phyloP scores from a whole-genome alignment of 2,113 vertebrate genomes.

The Pagrus major region DNA sequence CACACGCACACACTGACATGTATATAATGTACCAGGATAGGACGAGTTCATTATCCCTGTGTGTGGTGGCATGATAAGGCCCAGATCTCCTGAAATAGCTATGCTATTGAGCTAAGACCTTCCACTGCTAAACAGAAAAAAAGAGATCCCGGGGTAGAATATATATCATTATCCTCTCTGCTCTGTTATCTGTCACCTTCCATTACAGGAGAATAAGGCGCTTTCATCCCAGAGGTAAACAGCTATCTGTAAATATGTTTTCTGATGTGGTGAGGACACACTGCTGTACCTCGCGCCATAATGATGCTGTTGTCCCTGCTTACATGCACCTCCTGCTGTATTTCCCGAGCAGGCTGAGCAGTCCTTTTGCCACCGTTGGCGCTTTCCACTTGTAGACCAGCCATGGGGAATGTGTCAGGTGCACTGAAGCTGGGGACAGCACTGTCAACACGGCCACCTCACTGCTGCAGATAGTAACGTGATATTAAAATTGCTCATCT shows the following conservation, averaged over 20 bases:
- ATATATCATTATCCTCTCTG: slow-evolving; percentile 55
- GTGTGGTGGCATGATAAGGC: slow-evolving; percentile 70
- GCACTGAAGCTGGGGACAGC: slow-evolving; percentile 31
- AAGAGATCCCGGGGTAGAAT: slow-evolving; percentile 36
- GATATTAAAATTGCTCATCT: slow-evolving; percentile 38
- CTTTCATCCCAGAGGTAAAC: slow-evolving; percentile 52
- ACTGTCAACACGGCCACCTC: slow-evolving; percentile 33
- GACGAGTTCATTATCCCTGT: slow-evolving; percentile 75
- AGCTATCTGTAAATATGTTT: slow-evolving; percentile 57
- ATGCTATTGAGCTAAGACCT: slow-evolving; percentile 59
- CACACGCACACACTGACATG: slow-evolving; percentile 42
- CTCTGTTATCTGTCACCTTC: slow-evolving; percentile 66
- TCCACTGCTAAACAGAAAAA: slow-evolving; percentile 36
- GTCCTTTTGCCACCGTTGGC: slow-evolving; percentile 24
- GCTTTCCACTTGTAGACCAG: slow-evolving; percentile 26
- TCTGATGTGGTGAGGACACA: slow-evolving; percentile 38
- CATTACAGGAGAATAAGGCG: slow-evolving; percentile 51
- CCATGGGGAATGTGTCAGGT: slow-evolving; percentile 41
- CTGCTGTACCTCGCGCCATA: slow-evolving; percentile 16
- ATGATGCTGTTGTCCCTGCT: slow-evolving; percentile 42
- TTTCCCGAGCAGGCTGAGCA: slow-evolving; percentile 10
- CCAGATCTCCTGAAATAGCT: slow-evolving; percentile 69
- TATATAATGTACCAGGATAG: slow-evolving; percentile 58
- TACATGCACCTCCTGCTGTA: slow-evolving; percentile 34
- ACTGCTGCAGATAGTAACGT: slow-evolving; percentile 26